phyloP scores from a whole-genome alignment of 2,113 vertebrate species.

The Camelus bactrianus region DNA sequence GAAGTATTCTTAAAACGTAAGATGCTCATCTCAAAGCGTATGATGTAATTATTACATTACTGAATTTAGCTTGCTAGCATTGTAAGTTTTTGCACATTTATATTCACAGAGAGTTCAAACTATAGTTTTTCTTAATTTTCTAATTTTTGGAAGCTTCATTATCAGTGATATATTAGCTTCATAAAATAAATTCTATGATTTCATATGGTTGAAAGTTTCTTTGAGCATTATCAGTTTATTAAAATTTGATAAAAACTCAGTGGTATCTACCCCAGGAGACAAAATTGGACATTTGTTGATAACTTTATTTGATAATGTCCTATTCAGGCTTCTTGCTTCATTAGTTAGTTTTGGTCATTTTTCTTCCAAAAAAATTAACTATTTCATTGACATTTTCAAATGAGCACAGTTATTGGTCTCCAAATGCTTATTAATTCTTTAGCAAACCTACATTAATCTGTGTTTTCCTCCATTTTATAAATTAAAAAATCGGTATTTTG shows the following conservation, averaged over 20 bases:
- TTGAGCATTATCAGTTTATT: conserved; percentile 32
- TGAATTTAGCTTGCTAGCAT: background rate
- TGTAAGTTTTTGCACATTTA: background rate
- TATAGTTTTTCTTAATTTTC: background rate
- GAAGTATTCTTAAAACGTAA: background rate
- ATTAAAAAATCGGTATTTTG: background rate
- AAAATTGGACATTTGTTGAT: background rate
- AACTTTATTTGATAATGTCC: conserved; percentile 8
- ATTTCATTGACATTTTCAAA: background rate
- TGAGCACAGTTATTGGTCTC: background rate
- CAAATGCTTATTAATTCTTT: background rate
- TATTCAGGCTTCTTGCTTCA: conserved; percentile 12
- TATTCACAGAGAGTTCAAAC: background rate
- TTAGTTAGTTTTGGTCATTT: conserved; percentile 21
- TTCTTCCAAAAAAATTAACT: background rate
- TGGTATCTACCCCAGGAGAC: background rate
- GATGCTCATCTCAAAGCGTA: background rate
- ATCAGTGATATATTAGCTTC: conserved; percentile 2
- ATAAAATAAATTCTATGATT: conserved; percentile 45
- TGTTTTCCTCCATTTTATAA: background rate
- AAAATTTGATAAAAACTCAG: conserved; percentile 20
- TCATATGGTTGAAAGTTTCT: conserved; percentile 13
- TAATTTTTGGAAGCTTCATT: background rate
- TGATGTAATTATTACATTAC: background rate
- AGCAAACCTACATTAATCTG: background rate